These are phyloP conservation scores for Characodon lateralis DNA, from an alignment of 2,797 vertebrate genomes.

Conservation along the genomic window DNA sequence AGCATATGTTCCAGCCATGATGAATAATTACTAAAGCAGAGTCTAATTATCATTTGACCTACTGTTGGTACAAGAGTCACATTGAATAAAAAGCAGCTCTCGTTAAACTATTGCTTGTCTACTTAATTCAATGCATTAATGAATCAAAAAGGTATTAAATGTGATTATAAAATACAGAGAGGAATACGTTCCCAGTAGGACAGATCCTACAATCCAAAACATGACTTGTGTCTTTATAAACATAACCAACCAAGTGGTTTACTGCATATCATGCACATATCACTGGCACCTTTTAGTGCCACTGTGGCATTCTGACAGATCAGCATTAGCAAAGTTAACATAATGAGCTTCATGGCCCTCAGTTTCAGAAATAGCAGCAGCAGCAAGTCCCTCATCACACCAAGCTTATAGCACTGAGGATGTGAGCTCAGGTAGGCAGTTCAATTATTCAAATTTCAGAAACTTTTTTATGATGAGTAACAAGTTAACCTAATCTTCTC, in stretches of 20 bases:
- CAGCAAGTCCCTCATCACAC: background rate
- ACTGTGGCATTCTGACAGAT: background rate
- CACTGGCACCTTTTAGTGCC: background rate
- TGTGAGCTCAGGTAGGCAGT: background rate
- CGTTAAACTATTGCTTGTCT: background rate
- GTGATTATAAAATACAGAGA: too few species aligned
- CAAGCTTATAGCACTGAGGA: background rate
- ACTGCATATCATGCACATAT: too few species aligned
- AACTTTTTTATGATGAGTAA: background rate
- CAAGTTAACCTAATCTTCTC: conserved; percentile 1
- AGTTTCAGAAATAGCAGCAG: background rate
- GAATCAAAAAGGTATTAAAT: background rate
- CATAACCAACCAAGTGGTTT: too few species aligned
- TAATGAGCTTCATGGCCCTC: background rate
- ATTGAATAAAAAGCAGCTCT: background rate
- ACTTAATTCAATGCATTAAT: background rate
- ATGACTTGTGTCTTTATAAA: too few species aligned
- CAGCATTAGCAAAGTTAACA: background rate
- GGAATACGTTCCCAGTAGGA: too few species aligned
- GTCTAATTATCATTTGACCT: background rate
- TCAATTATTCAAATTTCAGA: background rate
- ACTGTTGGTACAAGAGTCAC: background rate
- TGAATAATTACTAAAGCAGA: background rate
- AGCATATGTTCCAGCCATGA: background rate
- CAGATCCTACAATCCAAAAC: too few species aligned